phyloP scores from a whole-genome alignment of 1,140 invertebrate genomes.

The Drosophila orena region DNA sequence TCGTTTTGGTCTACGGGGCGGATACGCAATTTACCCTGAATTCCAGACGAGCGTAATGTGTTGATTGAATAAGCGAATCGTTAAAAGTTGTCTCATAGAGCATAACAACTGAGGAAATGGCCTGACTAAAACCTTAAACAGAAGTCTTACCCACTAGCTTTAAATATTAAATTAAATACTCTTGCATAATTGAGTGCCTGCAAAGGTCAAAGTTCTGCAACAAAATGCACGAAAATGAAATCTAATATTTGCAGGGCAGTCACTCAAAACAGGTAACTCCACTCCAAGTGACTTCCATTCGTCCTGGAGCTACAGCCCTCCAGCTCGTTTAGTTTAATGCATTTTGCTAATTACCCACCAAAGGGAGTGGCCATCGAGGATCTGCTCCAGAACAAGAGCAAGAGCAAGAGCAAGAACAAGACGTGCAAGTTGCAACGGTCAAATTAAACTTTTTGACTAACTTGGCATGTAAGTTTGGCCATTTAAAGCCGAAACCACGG shows the following conservation, averaged over 20 bases:
- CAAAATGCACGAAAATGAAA: conserved; percentile 6
- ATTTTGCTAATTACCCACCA: conserved; percentile 75
- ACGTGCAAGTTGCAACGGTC: conserved; percentile 22
- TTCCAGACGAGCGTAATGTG: conserved; percentile 12
- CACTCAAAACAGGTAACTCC: conserved; percentile 41
- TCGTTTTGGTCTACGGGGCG: conserved; percentile 7
- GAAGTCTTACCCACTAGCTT: not conserved
- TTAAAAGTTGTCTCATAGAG: conserved; percentile 19
- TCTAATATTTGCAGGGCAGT: conserved; percentile 13
- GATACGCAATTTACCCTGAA: conserved; percentile 4
- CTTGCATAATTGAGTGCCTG: not conserved
- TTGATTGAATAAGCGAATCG: conserved; percentile 42
- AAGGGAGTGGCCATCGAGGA: conserved; percentile 22
- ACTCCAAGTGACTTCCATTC: conserved; percentile 23
- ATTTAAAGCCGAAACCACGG: conserved; percentile 62
- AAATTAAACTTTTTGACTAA: conserved; percentile 76
- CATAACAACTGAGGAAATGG: too few relatives aligned
- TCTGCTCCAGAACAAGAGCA: conserved; percentile 2
- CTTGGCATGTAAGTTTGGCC: conserved; percentile 67
- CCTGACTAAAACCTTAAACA: not conserved
- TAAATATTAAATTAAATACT: not conserved
- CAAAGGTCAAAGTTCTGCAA: not conserved
- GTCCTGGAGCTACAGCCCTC: conserved; percentile 3
- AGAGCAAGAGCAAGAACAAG: conserved; percentile 27
- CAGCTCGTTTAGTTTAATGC: conserved; percentile 78